Percentiles rank a stretch among this genome's conserved stretches.
Evolutionary conservation across 1,140 invertebrate species (phyloP).

Genomic region (Phenacoccus solenopsis): DNA sequence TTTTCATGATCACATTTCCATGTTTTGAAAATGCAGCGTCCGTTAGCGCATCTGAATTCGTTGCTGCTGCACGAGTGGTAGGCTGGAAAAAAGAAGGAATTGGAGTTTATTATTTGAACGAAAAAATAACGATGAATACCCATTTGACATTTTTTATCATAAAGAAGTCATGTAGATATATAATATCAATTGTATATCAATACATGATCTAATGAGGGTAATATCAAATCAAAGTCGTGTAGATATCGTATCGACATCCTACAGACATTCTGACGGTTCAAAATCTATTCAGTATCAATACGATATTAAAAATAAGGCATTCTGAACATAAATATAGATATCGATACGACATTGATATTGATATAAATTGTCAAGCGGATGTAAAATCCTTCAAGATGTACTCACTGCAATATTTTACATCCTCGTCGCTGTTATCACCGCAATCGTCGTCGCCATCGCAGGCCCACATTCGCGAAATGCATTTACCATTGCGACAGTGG

Average conservation of each 20-base stretch:
- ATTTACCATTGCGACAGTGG: constrained; percentile 86
- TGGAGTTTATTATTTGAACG: not conserved
- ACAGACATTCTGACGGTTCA: too few species aligned
- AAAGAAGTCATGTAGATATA: too few species aligned
- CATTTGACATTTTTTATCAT: too few species aligned
- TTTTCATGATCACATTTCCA: constrained; percentile 94
- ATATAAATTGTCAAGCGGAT: too few species aligned
- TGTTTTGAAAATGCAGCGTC: constrained; percentile 84
- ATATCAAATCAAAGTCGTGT: too few species aligned
- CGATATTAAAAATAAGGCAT: too few species aligned
- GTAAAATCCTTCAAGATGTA: constrained; percentile 22
- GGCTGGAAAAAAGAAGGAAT: constrained; percentile 40
- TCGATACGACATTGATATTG: not conserved
- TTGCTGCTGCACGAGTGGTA: constrained; percentile 84
- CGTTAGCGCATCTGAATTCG: constrained; percentile 89
- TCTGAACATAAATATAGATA: too few species aligned
- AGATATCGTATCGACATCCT: too few species aligned
- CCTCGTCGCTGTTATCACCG: constrained; percentile 88
- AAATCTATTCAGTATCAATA: too few species aligned
- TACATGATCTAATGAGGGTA: too few species aligned
- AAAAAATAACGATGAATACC: not conserved
- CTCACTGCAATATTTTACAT: constrained; percentile 76
- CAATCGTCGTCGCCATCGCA: constrained; percentile 91
- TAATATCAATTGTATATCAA: too few species aligned
- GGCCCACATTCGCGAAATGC: constrained; percentile 89